These are phyloP conservation scores for Silurus aristotelis DNA, from an alignment of 2,797 vertebrate species.

Conservation along the genomic window DNA sequence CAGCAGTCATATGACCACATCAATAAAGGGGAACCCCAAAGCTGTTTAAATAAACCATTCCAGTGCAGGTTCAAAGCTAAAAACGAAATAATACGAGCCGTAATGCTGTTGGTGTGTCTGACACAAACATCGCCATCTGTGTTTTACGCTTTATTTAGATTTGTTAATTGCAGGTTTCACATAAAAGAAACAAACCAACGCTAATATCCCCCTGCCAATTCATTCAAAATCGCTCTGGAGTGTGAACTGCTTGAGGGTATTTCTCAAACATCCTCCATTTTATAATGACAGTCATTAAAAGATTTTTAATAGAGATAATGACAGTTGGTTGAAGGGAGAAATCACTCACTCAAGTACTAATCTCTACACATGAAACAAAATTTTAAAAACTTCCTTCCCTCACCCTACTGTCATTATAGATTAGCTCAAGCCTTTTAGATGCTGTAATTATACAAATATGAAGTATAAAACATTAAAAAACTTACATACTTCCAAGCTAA, in stretches of 20 bases:
- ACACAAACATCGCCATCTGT: background rate
- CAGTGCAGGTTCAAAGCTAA: background rate
- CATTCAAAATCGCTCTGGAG: slow-evolving; percentile 15
- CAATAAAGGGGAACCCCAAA: background rate
- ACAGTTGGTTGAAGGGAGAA: background rate
- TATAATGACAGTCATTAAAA: slow-evolving; percentile 18
- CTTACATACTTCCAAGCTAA: no score
- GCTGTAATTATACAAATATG: background rate
- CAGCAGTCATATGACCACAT: background rate
- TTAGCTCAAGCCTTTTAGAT: background rate
- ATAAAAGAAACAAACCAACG: slow-evolving; percentile 9
- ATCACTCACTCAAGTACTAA: background rate
- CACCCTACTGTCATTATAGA: slow-evolving; percentile 4
- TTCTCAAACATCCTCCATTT: background rate
- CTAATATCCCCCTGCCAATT: slow-evolving; percentile 34
- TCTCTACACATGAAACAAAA: slow-evolving; percentile 20
- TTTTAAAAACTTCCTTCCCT: background rate
- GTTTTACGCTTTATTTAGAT: slow-evolving; percentile 1
- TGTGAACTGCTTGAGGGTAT: background rate
- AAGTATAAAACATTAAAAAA: background rate
- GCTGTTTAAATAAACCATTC: background rate
- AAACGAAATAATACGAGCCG: background rate
- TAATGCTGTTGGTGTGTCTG: background rate
- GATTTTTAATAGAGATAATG: background rate
- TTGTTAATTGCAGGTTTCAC: slow-evolving; percentile 15